Evolutionary conservation across 1,140 invertebrate species (phyloP), one percentile per base, ranked within the genome.

Genomic region (Augochlora pura): DNA sequence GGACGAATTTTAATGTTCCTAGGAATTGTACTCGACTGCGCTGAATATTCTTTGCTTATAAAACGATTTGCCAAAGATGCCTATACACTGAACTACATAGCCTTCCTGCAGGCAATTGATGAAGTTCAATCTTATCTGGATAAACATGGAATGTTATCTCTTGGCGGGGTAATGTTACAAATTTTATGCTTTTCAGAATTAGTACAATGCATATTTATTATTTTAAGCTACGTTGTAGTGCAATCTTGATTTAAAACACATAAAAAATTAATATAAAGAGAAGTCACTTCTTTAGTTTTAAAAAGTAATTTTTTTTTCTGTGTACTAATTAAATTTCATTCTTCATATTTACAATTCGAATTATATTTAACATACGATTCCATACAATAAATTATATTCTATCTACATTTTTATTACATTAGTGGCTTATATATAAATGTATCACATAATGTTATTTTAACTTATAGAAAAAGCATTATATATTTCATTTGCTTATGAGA

Each of bases 71-170:
- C 95, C 72, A 96, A 95, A 83, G 94, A 96, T 89, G 94, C 94
- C 4, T 96, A 96, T 88, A 95, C 95, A 10, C 87, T 96, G 0
- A 96, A 96, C 90, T 96, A 96, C 86, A 94, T 96, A 18, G 95
- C 95, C 25, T 96, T 96, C 84, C 87, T 96, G 0, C 93, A 94
- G 42, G 93, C 94, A 1, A 90, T 95, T 16, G 92, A 93, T 74
- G 87, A 93, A 32, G 85, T 91, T 12, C 90, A 93, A 52, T 71
- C 94, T 57, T 94, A 94, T 73, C 93, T 96, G 18, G 93, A 95
- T 79, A 91, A 93, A 64, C 91, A 95, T 81, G 94, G 94, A 70
- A 94, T 95, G 72, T 80, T 93, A 46, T 93, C 94, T 85, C 66
- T 77, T 12, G 72, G 27, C 18, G 84, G 75, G 62, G 76, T 88